These are phyloP conservation scores for Calameuta idolon DNA, from an alignment of 2,888 invertebrate species.

Conservation along the genomic window DNA sequence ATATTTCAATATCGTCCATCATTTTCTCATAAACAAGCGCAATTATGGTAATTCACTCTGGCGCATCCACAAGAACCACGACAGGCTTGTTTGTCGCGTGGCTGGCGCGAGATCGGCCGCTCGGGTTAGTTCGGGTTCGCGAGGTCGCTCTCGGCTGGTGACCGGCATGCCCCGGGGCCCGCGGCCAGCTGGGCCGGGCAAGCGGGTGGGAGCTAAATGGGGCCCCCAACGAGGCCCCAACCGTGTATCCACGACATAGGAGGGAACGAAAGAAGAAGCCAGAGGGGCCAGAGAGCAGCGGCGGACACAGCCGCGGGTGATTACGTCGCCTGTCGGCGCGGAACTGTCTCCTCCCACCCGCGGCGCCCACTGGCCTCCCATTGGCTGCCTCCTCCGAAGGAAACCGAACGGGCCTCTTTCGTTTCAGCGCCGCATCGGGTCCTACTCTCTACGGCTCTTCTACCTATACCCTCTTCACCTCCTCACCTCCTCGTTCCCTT, in stretches of 20 bases:
- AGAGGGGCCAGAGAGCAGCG: slow-evolving; percentile 47
- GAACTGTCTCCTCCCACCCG: slow-evolving; percentile 66
- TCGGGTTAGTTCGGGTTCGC: slow-evolving; percentile 2
- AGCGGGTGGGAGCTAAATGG: slow-evolving; percentile 11
- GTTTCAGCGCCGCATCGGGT: slow-evolving; percentile 23
- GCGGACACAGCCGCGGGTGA: slow-evolving; percentile 61
- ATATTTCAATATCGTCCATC: not conserved
- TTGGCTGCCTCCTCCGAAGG: slow-evolving; percentile 52
- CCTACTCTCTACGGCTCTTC: not conserved
- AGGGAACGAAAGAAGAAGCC: slow-evolving; percentile 32
- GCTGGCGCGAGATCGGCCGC: slow-evolving; percentile 4
- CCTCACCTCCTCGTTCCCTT: slow-evolving; percentile 22
- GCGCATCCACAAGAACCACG: not conserved
- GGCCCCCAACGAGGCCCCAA: slow-evolving; percentile 12
- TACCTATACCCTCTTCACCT: not conserved
- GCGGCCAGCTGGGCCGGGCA: slow-evolving; percentile 23
- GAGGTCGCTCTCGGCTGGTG: slow-evolving; percentile 34
- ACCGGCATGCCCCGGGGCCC: slow-evolving; percentile 33
- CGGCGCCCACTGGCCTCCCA: slow-evolving; percentile 59
- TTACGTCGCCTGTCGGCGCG: slow-evolving; percentile 65
- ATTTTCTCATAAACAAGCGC: not conserved
- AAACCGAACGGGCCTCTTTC: slow-evolving; percentile 37
- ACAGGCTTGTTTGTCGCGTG: not conserved
- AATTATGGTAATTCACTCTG: not conserved
- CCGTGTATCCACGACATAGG: slow-evolving; percentile 18